Base-by-base conservation (phyloP, 2,888 invertebrate species). In the Melangyna quadrimaculata region DNA sequence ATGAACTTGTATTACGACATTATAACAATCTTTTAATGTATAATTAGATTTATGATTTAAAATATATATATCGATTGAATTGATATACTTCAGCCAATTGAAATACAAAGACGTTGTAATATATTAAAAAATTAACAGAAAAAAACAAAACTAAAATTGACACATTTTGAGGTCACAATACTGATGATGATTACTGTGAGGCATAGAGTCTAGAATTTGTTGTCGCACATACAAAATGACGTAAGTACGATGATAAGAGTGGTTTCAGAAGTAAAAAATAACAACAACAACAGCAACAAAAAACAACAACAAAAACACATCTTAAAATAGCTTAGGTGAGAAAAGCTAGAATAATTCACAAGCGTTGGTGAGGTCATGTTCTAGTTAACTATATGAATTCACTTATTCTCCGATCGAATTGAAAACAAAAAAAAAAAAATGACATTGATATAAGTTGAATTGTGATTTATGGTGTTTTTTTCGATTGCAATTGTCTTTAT, bases 301-400 rank as follows among this genome's bases (percentile, higher is more conserved):
- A 27, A 37, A n/a, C n/a, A n/a, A n/a, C n/a, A n/a, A n/a, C n/a
- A 29, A 35, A 61, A 29, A 45, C 5, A 57, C 4, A 61, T 61
- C 29, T 59, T 29, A 35, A 14, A 43, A 69, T 37, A 22, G 35
- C 14, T 45, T 14, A 53, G 40, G 70, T 55, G 75, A 51, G 48
- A 65, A 77, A 65, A 77, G 24, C 65, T 78, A 45, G 48, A 70
- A 70, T 71, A 53, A 1, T 65, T 73, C 37, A 17, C 27, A 75
- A 67, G 74, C 79, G 83, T 84, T 75, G 80, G 80, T 80, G 75
- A 84, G 84, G 79, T 84, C 84, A 80, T 84, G 80, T 72, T 75
- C 84, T 45, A 80, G 53, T 80, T 84, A 65, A 22, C 63, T 24
- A 10, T 32, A 14, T 35, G 22, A 74, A 32, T 53, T 61, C 19